Evolutionary conservation across 2,888 invertebrate species (phyloP), one percentile per base, ranked within the genome.

Genomic region (Dysmachus trigonus): DNA sequence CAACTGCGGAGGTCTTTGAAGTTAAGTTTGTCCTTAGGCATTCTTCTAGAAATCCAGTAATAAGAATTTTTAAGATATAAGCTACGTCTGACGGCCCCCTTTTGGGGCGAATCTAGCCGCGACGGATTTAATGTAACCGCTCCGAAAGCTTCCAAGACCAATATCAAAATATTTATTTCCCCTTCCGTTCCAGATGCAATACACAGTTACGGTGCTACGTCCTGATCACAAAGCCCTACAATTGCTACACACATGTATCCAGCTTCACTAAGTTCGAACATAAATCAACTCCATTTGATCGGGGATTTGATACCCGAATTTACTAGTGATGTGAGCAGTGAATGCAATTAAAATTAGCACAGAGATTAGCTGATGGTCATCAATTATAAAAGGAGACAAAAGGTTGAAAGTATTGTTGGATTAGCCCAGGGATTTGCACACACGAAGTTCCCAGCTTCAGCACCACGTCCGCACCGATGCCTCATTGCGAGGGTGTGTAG

Each of bases 271-370:
- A 53, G 81, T 81, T 53, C 53, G 22, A 38, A 83, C 83, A 83
- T 83, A 83, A 83, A 83, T 83, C 83, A 83, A 83, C 83, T 83
- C 41, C 72, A 83, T 71, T 72, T 72, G n/a, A 41, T 22, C 72
- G 8, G 47, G 83, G 35, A 72, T 83, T 72, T 83, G 72, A 83
- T 83, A 72, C 13, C 83, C 72, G 72, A 83, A 72, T 72, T 83
- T 72, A 83, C 38, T 83, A 72, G 72, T 72, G 83, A 83, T 83
- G 71, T 83, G 83, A 83, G 72, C 41, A 83, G 38, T 83, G 72
- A 72, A 83, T 83, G 83, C 83, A 83, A 83, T 83, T 83, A 72
- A 83, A 83, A 83, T 71, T 71, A 71, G 83, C 51, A 72, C 72
- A 38, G 72, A 83, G 72, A 83, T 83, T 72, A 33, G 72, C 83